Conservation (phyloP, 2,888 invertebrate genomes). For the Microplitis deprimator region DNA sequence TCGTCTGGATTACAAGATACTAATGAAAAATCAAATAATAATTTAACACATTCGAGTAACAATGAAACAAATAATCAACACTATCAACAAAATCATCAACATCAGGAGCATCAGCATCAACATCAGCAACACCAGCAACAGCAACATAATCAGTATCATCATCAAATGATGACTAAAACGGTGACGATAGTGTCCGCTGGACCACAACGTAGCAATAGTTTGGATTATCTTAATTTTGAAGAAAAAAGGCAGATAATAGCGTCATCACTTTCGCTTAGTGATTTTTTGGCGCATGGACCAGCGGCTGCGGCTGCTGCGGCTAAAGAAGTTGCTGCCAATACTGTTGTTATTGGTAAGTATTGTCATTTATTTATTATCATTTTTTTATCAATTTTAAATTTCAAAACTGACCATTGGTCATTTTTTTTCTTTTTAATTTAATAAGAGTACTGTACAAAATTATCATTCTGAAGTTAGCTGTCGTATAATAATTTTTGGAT, state of each 20-base stretch:
- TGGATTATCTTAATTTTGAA: constrained; percentile 92
- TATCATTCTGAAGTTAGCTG: too few species aligned
- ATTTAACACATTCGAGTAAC: constrained; percentile 34
- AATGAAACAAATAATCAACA: constrained; percentile 54
- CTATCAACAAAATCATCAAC: constrained; percentile 53
- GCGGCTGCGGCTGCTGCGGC: constrained; percentile 72
- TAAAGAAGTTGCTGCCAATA: constrained; percentile 72
- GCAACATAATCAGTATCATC: constrained; percentile 51
- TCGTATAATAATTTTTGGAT: too few species aligned
- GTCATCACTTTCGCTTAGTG: constrained; percentile 88
- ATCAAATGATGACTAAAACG: constrained; percentile 72
- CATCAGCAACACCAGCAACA: constrained; percentile 49
- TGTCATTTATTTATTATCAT: too few species aligned
- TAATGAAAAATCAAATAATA: constrained; percentile 49
- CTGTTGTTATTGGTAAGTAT: constrained; percentile 69
- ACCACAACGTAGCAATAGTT: constrained; percentile 84
- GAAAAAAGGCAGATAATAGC: constrained; percentile 92
- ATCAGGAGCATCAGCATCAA: constrained; percentile 49
- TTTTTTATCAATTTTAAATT: neutral
- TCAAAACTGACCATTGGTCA: neutral
- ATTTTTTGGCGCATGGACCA: constrained; percentile 84
- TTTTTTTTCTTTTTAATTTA: neutral
- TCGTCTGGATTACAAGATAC: constrained; percentile 55
- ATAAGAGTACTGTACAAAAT: too few species aligned
- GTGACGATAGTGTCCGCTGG: constrained; percentile 76